phyloP scores from a whole-genome alignment of 1,140 invertebrate species.

The Ceratitis capitata region DNA sequence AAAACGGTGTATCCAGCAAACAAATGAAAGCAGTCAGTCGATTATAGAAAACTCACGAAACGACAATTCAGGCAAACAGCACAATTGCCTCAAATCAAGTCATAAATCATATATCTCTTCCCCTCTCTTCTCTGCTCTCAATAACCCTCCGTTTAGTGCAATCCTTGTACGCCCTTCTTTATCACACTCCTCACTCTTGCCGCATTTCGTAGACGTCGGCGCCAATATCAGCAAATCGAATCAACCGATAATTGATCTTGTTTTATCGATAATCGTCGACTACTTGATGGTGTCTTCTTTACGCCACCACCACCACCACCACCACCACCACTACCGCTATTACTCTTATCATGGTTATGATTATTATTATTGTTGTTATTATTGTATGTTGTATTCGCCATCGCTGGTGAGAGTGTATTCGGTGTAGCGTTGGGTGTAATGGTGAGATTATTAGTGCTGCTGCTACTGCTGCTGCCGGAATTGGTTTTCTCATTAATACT shows the following conservation, averaged over 20 bases:
- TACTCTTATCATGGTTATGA: conserved; percentile 38
- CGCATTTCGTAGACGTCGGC: neutral
- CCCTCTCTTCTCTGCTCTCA: neutral
- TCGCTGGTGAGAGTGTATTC: conserved; percentile 3
- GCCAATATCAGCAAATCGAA: conserved; percentile 63
- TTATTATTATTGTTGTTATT: conserved; percentile 41
- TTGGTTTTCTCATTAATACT: conserved; percentile 65
- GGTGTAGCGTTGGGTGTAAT: conserved; percentile 43
- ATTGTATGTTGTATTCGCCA: conserved; percentile 11
- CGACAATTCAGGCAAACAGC: too few species aligned
- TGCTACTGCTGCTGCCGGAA: conserved; percentile 58
- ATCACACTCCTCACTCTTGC: neutral
- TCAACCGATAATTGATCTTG: conserved; percentile 63
- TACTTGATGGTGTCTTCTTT: conserved; percentile 51
- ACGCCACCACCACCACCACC: conserved; percentile 38
- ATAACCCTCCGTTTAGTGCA: neutral
- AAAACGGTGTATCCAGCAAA: neutral
- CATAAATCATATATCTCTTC: neutral
- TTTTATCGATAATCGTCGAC: conserved; percentile 62
- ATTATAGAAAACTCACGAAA: too few species aligned
- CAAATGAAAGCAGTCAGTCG: neutral
- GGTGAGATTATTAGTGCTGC: conserved; percentile 55
- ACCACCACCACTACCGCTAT: conserved; percentile 39
- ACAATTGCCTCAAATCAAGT: too few species aligned
- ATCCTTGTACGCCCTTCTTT: neutral